Evolutionary conservation across 2,888 invertebrate genomes (phyloP).

Genomic region (Cartodere bifasciata): DNA sequence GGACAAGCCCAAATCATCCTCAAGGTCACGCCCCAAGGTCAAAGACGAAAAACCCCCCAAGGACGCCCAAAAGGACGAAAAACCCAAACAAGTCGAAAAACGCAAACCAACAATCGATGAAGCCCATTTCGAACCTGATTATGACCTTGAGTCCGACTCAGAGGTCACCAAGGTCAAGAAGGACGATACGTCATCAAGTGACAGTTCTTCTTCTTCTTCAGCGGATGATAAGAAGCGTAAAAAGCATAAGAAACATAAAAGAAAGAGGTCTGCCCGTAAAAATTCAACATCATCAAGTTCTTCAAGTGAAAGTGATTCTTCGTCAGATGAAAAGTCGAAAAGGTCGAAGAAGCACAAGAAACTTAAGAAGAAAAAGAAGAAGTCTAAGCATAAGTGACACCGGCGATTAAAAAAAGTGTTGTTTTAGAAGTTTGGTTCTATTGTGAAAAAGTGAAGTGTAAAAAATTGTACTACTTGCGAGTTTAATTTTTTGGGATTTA

Average conservation of each 20-base stretch:
- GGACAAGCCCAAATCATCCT: slow-evolving; percentile 38
- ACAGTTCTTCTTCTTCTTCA: slow-evolving; percentile 28
- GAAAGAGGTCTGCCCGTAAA: slow-evolving; percentile 46
- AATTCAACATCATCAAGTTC: slow-evolving; percentile 50
- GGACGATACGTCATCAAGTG: slow-evolving; percentile 32
- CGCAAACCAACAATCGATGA: slow-evolving; percentile 60
- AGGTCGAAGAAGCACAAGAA: slow-evolving; percentile 59
- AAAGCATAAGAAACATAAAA: slow-evolving; percentile 32
- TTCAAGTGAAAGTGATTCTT: slow-evolving; percentile 48
- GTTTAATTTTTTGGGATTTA: no score
- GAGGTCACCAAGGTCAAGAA: slow-evolving; percentile 31
- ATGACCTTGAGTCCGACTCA: slow-evolving; percentile 54
- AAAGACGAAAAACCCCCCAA: slow-evolving; percentile 26
- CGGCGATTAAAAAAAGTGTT: no score
- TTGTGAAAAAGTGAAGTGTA: no score
- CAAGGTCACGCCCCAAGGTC: slow-evolving; percentile 26
- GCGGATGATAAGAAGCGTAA: slow-evolving; percentile 31
- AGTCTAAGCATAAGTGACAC: slow-evolving; percentile 48
- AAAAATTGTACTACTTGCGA: no score
- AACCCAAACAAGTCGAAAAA: slow-evolving; percentile 27
- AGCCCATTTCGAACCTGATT: slow-evolving; percentile 62
- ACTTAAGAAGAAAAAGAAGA: slow-evolving; percentile 62
- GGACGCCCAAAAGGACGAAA: slow-evolving; percentile 32
- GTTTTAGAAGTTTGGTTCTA: no score
- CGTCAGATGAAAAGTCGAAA: slow-evolving; percentile 52